These are phyloP conservation scores for Pecten maximus DNA, from an alignment of 2,888 invertebrate species.

Conservation along the genomic window DNA sequence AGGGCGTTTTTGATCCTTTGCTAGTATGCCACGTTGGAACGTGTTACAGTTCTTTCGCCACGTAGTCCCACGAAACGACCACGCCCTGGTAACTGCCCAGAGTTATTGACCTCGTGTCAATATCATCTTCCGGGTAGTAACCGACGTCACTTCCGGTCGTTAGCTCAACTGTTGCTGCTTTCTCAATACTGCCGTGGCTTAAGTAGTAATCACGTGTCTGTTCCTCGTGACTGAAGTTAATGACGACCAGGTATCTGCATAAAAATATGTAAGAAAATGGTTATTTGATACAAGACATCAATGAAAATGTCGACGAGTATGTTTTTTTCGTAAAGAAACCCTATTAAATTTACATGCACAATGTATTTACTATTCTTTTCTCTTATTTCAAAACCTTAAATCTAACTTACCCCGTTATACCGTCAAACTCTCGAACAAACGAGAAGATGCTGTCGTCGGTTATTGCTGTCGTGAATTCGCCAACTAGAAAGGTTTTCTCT, in stretches of 20 bases:
- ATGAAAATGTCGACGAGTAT: too few relatives aligned
- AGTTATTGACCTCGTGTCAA: slow-evolving; percentile 60
- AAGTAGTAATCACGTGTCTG: slow-evolving; percentile 68
- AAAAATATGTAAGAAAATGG: too few relatives aligned
- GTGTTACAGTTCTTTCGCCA: slow-evolving; percentile 70
- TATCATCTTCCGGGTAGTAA: slow-evolving; percentile 64
- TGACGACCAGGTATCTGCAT: slow-evolving; percentile 75
- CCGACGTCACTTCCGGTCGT: slow-evolving; percentile 58
- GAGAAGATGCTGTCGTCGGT: slow-evolving; percentile 74
- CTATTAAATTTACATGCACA: too few relatives aligned
- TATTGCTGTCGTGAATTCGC: slow-evolving; percentile 68
- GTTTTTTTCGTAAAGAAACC: too few relatives aligned
- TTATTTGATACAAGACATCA: too few relatives aligned
- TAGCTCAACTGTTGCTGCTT: slow-evolving; percentile 64
- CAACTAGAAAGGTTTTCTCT: slow-evolving; percentile 72
- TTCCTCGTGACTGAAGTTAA: slow-evolving; percentile 73
- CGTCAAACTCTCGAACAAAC: slow-evolving; percentile 79
- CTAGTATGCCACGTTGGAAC: too few relatives aligned
- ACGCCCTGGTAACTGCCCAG: slow-evolving; percentile 74
- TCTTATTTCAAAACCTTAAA: neutral
- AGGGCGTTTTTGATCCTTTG: too few relatives aligned
- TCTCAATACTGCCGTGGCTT: slow-evolving; percentile 65
- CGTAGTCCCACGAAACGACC: slow-evolving; percentile 77
- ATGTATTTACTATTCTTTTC: neutral
- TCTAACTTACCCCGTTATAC: slow-evolving; percentile 72